These are phyloP conservation scores for Orbicella faveolata DNA, from an alignment of 64 coral and sea anemone genomes.

Conservation along the genomic window DNA sequence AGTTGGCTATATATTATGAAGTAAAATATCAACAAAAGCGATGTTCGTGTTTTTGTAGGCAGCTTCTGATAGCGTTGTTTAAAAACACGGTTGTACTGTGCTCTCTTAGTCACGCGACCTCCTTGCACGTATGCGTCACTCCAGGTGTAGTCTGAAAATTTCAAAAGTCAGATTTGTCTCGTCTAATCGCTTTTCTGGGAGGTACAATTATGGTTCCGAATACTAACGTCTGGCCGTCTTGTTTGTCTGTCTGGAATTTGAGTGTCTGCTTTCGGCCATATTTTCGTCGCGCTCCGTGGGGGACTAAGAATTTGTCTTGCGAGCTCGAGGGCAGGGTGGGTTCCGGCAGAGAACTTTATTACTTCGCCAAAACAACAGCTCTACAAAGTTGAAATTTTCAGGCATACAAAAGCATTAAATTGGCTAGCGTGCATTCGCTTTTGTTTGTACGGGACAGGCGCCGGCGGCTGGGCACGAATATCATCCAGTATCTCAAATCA, in stretches of 20 bases:
- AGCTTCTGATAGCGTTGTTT: neutral
- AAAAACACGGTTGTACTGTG: neutral
- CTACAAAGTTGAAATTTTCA: neutral
- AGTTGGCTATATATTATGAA: neutral
- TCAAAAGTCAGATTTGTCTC: conserved; percentile 10
- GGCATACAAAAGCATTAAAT: neutral
- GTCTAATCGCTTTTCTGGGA: neutral
- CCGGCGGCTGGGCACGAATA: neutral
- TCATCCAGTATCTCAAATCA: neutral
- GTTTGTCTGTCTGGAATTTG: conserved; percentile 53
- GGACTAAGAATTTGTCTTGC: neutral
- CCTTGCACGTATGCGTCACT: neutral
- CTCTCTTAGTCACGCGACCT: neutral
- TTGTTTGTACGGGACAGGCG: neutral
- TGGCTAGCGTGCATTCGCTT: neutral
- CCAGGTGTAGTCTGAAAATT: neutral
- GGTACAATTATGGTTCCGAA: neutral
- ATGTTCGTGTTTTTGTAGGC: neutral
- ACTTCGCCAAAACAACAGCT: no score
- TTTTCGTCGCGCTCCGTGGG: conserved; percentile 17
- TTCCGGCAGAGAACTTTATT: neutral
- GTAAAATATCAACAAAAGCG: neutral
- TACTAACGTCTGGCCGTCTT: conserved; percentile 19
- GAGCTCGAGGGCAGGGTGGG: neutral
- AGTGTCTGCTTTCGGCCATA: conserved; percentile 31